Evolutionary conservation across 2,113 vertebrate species (phyloP).

Genomic region (Hystrix brachyura): DNA sequence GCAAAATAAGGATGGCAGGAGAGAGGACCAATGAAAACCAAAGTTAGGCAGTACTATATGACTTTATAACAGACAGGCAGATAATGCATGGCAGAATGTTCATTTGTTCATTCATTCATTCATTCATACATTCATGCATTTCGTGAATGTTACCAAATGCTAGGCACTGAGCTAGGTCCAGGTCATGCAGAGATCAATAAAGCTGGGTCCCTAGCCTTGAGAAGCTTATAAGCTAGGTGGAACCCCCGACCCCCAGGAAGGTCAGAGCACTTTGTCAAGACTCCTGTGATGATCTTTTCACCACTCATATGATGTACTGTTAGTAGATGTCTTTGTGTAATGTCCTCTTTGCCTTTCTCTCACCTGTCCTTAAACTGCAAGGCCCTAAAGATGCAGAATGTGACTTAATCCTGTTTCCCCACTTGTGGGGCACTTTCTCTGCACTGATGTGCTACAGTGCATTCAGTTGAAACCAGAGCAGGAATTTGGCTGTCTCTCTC

Average conservation of each 20-base stretch:
- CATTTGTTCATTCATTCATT: background rate
- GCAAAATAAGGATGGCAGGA: background rate
- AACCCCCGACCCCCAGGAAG: background rate
- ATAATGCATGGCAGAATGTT: background rate
- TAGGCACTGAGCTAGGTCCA: background rate
- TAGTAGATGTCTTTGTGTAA: background rate
- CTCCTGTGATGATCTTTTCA: background rate
- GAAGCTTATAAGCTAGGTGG: background rate
- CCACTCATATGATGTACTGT: background rate
- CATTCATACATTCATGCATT: background rate
- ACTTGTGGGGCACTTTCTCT: background rate
- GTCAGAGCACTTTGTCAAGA: background rate
- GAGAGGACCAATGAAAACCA: background rate
- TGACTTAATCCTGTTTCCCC: background rate
- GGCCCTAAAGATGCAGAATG: background rate
- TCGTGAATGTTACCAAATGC: background rate
- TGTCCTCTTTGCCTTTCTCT: slow-evolving; percentile 2
- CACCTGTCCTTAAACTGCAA: background rate
- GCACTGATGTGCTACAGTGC: background rate
- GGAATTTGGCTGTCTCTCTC: background rate
- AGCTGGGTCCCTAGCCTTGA: background rate
- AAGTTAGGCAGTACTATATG: background rate
- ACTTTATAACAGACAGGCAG: background rate
- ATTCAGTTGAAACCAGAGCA: background rate
- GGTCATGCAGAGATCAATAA: background rate